Conservation (phyloP, 2,113 vertebrate genomes). For the Myotis davidii region DNA sequence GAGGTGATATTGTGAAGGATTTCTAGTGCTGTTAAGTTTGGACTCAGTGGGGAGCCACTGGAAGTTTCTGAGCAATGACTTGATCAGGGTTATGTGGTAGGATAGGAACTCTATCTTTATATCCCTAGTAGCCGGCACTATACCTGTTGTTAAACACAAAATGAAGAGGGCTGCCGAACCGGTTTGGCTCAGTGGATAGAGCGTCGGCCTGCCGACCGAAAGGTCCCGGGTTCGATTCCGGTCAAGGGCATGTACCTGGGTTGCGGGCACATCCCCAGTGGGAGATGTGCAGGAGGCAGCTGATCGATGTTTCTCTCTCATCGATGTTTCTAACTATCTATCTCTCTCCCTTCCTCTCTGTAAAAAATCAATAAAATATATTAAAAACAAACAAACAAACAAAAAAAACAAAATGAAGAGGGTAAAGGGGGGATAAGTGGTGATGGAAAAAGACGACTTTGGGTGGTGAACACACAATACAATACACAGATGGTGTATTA, state of each 20-base stretch:
- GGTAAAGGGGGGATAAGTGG: not conserved
- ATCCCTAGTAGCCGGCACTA: not conserved
- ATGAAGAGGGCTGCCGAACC: not conserved
- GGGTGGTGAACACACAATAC: not conserved
- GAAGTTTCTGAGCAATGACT: conserved; percentile 15
- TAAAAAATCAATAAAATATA: too few relatives aligned
- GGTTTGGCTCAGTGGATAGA: too few relatives aligned
- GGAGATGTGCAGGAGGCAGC: too few relatives aligned
- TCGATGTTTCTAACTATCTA: too few relatives aligned
- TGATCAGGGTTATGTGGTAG: conserved; percentile 4
- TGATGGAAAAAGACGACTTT: not conserved
- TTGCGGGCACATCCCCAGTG: too few relatives aligned
- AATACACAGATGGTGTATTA: not conserved
- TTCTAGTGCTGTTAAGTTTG: not conserved
- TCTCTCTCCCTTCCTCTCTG: too few relatives aligned
- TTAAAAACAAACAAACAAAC: too few relatives aligned
- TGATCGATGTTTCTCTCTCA: too few relatives aligned
- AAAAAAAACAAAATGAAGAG: not conserved
- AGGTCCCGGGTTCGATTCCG: too few relatives aligned
- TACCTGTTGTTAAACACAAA: not conserved
- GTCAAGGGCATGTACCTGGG: too few relatives aligned
- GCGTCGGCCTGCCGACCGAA: too few relatives aligned
- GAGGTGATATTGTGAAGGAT: not conserved
- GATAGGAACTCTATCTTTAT: not conserved
- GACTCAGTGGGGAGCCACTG: not conserved